A percentile compares a stretch with the other conserved stretches of the same genome.
phyloP scores from a whole-genome alignment of 2,888 invertebrate genomes.

The Lacanobia oleracea region DNA sequence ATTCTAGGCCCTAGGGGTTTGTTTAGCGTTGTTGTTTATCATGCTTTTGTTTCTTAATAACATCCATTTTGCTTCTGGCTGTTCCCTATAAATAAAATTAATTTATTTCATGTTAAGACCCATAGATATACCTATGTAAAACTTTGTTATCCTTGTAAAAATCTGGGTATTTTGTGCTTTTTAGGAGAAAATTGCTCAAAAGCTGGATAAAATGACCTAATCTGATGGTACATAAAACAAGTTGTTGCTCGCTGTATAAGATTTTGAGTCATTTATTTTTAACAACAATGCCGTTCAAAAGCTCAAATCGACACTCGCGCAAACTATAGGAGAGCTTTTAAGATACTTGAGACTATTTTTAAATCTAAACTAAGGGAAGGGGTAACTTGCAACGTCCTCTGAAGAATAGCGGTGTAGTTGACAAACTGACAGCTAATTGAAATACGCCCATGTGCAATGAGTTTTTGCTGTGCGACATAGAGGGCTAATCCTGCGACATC shows the following conservation, averaged over 20 bases:
- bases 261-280: not conserved
- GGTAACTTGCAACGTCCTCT: constrained; percentile 66
- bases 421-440: constrained; percentile 90
- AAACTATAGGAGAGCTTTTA: constrained; percentile 55
- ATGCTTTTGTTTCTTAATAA: not conserved
- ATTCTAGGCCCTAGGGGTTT: constrained; percentile 7
- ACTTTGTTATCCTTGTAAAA: not conserved
- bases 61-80: not conserved
- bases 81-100: too few species aligned
- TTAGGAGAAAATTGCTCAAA: not conserved
- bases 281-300: constrained; percentile 10
- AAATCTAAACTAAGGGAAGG: constrained; percentile 55
- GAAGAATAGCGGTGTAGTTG: constrained; percentile 83
- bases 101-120: too few species aligned
- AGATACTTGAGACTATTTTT: constrained; percentile 64
- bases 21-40: not conserved
- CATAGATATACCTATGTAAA: not conserved
- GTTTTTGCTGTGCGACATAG: constrained; percentile 84
- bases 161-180: not conserved
- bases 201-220: not conserved
- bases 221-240: too few species aligned
- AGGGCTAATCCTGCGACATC: constrained; percentile 87
- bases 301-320: constrained; percentile 37
- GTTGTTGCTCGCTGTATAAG: not conserved
- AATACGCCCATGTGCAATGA: constrained; percentile 87